A percentile compares a stretch with the other conserved stretches of the same genome.
Conservation (phyloP, 2,797 vertebrate species). For the Euphonia xanthogaster region DNA sequence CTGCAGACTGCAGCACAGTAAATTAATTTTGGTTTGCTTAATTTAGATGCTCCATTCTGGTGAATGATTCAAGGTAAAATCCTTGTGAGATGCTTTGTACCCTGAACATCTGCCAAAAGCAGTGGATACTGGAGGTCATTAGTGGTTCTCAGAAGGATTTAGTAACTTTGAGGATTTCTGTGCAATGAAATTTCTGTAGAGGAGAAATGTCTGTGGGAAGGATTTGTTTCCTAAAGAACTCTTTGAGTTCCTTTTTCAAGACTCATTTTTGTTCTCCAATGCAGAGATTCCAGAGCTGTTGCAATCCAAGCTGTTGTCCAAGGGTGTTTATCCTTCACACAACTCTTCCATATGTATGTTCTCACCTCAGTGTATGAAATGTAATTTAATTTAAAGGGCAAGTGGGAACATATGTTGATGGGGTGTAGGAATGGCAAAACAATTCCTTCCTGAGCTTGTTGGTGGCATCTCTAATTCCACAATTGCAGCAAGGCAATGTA, state of each 20-base stretch:
- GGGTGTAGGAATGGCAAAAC: background rate
- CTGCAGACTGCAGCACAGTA: background rate
- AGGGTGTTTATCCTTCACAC: background rate
- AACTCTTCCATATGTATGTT: background rate
- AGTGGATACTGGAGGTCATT: background rate
- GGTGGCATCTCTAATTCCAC: background rate
- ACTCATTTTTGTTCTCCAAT: background rate
- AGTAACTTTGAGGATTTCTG: background rate
- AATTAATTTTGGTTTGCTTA: background rate
- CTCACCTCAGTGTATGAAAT: background rate
- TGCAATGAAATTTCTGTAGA: background rate
- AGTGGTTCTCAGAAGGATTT: background rate
- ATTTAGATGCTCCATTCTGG: background rate
- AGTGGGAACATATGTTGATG: background rate
- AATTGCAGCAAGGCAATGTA: background rate
- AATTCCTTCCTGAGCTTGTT: background rate
- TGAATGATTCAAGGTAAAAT: background rate
- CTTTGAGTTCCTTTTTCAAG: background rate
- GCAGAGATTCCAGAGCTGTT: background rate
- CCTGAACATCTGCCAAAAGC: slow-evolving; percentile 13
- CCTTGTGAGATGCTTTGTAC: background rate
- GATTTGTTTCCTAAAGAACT: background rate
- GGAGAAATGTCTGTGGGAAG: background rate
- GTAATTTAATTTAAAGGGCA: background rate
- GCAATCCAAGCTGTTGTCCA: background rate